Conservation (phyloP, 1,140 invertebrate genomes). For the Magallana gigas region DNA sequence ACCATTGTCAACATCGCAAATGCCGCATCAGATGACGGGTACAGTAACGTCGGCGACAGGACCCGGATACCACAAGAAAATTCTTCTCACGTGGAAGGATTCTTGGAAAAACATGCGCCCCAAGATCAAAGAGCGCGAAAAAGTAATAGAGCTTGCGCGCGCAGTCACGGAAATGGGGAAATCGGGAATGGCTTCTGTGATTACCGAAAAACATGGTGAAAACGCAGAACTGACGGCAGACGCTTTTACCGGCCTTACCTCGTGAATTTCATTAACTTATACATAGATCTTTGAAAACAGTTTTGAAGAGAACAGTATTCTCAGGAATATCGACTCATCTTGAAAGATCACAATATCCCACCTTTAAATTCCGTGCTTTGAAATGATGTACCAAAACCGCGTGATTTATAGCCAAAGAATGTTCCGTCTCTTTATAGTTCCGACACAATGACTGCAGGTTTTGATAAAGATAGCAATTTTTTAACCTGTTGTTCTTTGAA, state of each 20-base stretch:
- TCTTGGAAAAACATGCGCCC: slow-evolving; percentile 49
- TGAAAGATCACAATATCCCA: background rate
- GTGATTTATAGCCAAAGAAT: background rate
- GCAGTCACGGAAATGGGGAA: slow-evolving; percentile 54
- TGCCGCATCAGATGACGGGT: slow-evolving; percentile 46
- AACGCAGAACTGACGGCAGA: slow-evolving; percentile 55
- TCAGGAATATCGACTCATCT: slow-evolving; percentile 30
- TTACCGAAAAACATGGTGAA: slow-evolving; percentile 46
- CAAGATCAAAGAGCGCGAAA: slow-evolving; percentile 52
- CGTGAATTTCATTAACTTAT: background rate
- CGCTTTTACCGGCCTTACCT: slow-evolving; percentile 42
- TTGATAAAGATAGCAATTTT: too few species aligned
- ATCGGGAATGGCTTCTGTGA: slow-evolving; percentile 45
- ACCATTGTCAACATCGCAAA: slow-evolving; percentile 46
- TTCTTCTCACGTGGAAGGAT: slow-evolving; percentile 49
- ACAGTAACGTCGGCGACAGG: slow-evolving; percentile 43
- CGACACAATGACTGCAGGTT: too few species aligned
- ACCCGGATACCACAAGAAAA: slow-evolving; percentile 42
- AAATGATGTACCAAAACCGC: background rate
- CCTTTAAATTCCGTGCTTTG: background rate
- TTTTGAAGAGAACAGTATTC: background rate
- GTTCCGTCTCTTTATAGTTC: background rate
- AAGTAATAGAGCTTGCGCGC: slow-evolving; percentile 51
- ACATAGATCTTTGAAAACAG: background rate
- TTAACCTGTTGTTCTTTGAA: too few species aligned